Conservation (phyloP, 1,140 invertebrate species). For the Bombus balteatus region DNA sequence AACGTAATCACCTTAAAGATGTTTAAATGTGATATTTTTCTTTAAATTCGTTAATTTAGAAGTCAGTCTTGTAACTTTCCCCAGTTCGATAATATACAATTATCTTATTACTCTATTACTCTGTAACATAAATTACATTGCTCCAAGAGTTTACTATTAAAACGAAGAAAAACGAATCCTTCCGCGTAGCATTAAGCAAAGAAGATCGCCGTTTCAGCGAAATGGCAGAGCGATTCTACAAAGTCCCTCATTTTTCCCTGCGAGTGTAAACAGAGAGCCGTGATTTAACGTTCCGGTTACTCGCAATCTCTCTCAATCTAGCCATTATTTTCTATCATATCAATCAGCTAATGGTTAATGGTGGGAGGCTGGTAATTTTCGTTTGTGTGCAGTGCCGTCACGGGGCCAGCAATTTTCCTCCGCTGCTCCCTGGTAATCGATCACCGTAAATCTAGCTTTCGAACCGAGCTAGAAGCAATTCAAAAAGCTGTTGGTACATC, state of each 20-base stretch:
- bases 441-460: conserved; percentile 50
- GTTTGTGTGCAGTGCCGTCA: conserved; percentile 36
- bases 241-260: neutral
- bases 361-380: conserved; percentile 29
- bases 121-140: neutral
- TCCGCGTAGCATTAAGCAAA: neutral
- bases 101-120: neutral
- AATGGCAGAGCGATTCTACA: neutral
- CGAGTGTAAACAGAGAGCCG: neutral
- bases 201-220: neutral
- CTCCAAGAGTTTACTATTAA: neutral
- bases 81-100: too few relatives aligned
- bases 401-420: conserved; percentile 54
- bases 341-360: conserved; percentile 64
- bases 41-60: too few relatives aligned
- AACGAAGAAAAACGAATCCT: neutral
- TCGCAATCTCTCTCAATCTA: conserved; percentile 30
- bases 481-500: conserved; percentile 21
- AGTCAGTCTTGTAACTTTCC: too few relatives aligned
- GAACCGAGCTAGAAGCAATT: neutral
- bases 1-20: too few relatives aligned
- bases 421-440: conserved; percentile 40
- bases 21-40: too few relatives aligned
- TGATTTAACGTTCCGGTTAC: conserved; percentile 8
- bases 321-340: conserved; percentile 60